These are phyloP conservation scores for Stenolophus ochropezus DNA, from an alignment of 2,888 invertebrate species.

Conservation along the genomic window DNA sequence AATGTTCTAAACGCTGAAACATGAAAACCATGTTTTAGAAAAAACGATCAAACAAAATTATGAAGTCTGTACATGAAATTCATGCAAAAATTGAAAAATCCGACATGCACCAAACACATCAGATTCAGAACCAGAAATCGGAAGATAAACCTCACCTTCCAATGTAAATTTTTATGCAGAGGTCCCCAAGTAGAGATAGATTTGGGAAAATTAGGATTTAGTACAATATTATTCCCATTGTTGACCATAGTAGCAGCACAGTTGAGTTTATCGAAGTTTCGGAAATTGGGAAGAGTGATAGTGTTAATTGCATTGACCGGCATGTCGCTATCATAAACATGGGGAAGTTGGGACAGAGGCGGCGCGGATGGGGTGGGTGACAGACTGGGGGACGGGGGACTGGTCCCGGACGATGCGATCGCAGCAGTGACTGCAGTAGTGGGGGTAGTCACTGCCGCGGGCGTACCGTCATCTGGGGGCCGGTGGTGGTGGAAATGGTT, in stretches of 20 bases:
- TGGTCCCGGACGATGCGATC: not conserved
- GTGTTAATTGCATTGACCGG: constrained; percentile 71
- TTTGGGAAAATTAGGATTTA: constrained; percentile 77
- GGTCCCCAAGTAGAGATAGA: constrained; percentile 80
- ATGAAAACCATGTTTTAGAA: constrained; percentile 12
- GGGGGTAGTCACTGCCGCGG: constrained; percentile 17
- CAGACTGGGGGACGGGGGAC: constrained; percentile 68
- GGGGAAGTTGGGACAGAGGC: constrained; percentile 46
- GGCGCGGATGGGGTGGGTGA: constrained; percentile 54
- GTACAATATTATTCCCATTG: constrained; percentile 69
- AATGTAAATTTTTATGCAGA: constrained; percentile 79
- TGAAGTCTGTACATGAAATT: constrained; percentile 17
- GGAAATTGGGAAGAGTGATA: constrained; percentile 73
- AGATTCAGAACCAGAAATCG: constrained; percentile 31
- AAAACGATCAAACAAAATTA: constrained; percentile 3
- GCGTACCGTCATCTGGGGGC: constrained; percentile 56
- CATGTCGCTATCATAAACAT: constrained; percentile 48
- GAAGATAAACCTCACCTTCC: constrained; percentile 75
- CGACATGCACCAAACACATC: constrained; percentile 40
- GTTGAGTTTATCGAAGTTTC: constrained; percentile 71
- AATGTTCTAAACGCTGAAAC: not conserved
- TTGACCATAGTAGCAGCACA: constrained; percentile 51
- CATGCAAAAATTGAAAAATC: constrained; percentile 18
- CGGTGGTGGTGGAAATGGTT: constrained; percentile 62
- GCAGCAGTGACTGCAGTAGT: constrained; percentile 31